A percentile compares a stretch with the other conserved stretches of the same genome.
These are phyloP conservation scores for Telenomus remus DNA, from an alignment of 1,140 invertebrate genomes.

Conservation along the genomic window DNA sequence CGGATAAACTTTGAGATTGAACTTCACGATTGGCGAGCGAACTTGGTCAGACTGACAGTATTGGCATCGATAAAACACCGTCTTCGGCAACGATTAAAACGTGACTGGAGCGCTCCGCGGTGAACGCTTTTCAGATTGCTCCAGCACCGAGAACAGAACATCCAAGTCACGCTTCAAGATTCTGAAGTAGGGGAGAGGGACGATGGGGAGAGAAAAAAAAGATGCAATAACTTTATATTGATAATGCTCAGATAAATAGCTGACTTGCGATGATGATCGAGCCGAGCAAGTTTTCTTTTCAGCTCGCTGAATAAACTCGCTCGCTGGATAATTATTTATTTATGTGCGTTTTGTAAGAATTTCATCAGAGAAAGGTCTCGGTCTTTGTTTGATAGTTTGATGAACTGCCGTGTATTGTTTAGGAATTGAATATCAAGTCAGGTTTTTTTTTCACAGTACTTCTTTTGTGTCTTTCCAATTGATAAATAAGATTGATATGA, in stretches of 20 bases:
- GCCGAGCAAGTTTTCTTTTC: no score
- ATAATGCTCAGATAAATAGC: conserved; percentile 15
- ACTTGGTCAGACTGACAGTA: conserved; percentile 14
- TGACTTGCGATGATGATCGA: conserved; percentile 2
- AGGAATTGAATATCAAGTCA: no score
- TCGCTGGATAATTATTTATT: no score
- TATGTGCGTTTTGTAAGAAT: no score
- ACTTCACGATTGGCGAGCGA: conserved; percentile 10
- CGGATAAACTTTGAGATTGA: conserved; percentile 7
- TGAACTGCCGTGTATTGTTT: no score
- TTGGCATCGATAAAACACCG: conserved; percentile 17
- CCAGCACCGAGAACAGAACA: conserved; percentile 5
- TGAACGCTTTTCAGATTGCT: not conserved
- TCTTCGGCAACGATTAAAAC: conserved; percentile 34
- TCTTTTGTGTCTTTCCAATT: no score
- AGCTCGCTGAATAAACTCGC: no score
- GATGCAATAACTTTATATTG: conserved; percentile 27
- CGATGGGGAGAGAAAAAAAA: conserved; percentile 23
- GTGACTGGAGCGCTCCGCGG: conserved; percentile 25
- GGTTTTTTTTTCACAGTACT: no score
- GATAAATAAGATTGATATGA: no score
- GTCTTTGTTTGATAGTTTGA: no score
- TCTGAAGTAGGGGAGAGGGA: conserved; percentile 2
- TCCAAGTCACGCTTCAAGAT: conserved; percentile 37
- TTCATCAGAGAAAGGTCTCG: no score